phyloP scores from a whole-genome alignment of 2,888 invertebrate genomes.

The Tetragonisca angustula region DNA sequence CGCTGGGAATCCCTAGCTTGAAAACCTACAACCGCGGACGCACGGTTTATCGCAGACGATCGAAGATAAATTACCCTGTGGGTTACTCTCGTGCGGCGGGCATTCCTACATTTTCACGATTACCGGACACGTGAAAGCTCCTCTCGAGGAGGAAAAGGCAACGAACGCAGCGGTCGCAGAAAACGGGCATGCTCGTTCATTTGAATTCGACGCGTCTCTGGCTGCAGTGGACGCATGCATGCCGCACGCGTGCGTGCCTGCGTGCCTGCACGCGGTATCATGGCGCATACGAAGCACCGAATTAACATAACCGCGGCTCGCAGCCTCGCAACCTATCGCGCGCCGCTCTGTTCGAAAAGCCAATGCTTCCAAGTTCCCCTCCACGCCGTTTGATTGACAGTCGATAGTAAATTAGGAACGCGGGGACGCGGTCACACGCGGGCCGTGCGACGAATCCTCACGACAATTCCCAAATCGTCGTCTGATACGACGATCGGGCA shows the following conservation, averaged over 20 bases:
- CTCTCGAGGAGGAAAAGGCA: constrained; percentile 29
- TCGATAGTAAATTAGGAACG: constrained; percentile 53
- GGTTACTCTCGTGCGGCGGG: background rate
- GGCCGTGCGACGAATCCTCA: background rate
- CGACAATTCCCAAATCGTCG: too few relatives aligned
- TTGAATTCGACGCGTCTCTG: constrained; percentile 70
- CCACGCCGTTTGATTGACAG: constrained; percentile 50
- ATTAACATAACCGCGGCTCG: constrained; percentile 72
- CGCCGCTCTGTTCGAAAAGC: constrained; percentile 41
- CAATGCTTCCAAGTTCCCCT: constrained; percentile 40
- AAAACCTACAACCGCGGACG: background rate
- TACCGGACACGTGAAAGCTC: constrained; percentile 27
- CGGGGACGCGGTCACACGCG: background rate
- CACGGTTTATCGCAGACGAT: background rate
- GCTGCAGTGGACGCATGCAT: constrained; percentile 65
- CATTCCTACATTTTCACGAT: constrained; percentile 12
- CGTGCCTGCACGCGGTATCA: constrained; percentile 65
- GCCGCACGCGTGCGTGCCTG: constrained; percentile 64
- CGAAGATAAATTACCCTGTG: background rate
- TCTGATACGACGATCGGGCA: background rate
- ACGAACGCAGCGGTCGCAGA: constrained; percentile 42
- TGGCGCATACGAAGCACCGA: constrained; percentile 75
- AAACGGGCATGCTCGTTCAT: constrained; percentile 63
- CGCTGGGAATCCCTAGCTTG: background rate
- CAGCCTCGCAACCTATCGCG: constrained; percentile 33